A percentile compares a stretch with the other conserved stretches of the same genome.
phyloP scores from a whole-genome alignment of 2,113 vertebrate genomes.

The Crotalus helleri region DNA sequence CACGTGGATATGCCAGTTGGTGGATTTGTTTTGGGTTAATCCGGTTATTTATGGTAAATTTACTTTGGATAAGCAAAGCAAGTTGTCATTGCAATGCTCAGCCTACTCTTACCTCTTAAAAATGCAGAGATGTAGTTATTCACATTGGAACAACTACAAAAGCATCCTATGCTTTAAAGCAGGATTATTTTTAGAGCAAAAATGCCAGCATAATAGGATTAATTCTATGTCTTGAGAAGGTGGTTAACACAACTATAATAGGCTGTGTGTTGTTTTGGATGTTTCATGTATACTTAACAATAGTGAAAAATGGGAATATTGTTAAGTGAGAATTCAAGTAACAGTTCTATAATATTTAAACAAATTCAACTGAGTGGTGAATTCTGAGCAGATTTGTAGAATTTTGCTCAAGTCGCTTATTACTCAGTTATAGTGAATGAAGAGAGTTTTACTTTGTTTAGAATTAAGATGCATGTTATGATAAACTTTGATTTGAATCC shows the following conservation, averaged over 20 bases:
- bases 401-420: not conserved
- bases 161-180: not conserved
- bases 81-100: not conserved
- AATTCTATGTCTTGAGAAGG: not conserved
- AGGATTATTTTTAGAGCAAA: not conserved
- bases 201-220: not conserved
- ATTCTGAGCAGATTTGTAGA: not conserved
- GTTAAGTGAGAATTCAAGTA: not conserved
- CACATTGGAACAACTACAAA: not conserved
- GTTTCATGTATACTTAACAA: not conserved
- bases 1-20: not conserved
- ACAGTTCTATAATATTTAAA: not conserved
- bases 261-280: not conserved
- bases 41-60: not conserved
- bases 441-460: not conserved
- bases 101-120: not conserved
- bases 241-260: not conserved
- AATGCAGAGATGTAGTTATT: not conserved
- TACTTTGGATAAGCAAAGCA: not conserved
- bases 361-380: not conserved
- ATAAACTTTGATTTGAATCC: not conserved
- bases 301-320: not conserved
- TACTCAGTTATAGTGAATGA: not conserved
- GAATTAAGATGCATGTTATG: not conserved
- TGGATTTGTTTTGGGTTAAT: not conserved